These are phyloP conservation scores for Tetramorium parvispinum DNA, from an alignment of 1,140 invertebrate genomes.

Conservation along the genomic window DNA sequence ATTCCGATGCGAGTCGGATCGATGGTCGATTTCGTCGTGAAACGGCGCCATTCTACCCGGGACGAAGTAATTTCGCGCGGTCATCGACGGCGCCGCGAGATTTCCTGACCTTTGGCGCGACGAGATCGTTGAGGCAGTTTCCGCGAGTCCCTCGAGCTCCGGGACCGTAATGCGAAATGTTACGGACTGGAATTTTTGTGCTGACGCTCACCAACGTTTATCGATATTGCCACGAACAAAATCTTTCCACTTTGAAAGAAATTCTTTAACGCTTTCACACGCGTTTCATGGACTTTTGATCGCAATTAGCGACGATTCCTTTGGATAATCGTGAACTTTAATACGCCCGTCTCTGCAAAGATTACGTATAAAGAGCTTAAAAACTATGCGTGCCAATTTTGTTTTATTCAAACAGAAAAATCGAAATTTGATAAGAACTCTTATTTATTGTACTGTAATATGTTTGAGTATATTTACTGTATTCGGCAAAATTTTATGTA, in stretches of 20 bases:
- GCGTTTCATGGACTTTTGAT: background rate
- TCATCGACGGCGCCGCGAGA: conserved; percentile 21
- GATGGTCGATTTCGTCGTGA: background rate
- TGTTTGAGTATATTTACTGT: background rate
- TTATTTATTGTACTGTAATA: no score
- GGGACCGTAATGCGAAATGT: conserved; percentile 5
- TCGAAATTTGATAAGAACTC: no score
- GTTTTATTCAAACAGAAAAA: background rate
- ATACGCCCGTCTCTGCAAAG: background rate
- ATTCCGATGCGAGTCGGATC: background rate
- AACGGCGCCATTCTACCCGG: conserved; percentile 17
- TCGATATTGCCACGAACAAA: background rate
- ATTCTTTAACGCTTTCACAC: background rate
- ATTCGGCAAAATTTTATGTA: background rate
- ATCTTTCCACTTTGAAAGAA: background rate
- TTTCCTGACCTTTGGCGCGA: conserved; percentile 28
- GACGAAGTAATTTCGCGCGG: conserved; percentile 21
- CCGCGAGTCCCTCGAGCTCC: background rate
- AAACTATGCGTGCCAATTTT: background rate
- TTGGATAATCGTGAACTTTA: background rate
- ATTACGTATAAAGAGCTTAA: background rate
- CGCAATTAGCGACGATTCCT: background rate
- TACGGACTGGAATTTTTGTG: conserved; percentile 1
- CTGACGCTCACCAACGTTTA: background rate
- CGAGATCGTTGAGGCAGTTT: conserved; percentile 21